Conservation (phyloP, 64 coral and sea anemone species). For the Porites lutea region DNA sequence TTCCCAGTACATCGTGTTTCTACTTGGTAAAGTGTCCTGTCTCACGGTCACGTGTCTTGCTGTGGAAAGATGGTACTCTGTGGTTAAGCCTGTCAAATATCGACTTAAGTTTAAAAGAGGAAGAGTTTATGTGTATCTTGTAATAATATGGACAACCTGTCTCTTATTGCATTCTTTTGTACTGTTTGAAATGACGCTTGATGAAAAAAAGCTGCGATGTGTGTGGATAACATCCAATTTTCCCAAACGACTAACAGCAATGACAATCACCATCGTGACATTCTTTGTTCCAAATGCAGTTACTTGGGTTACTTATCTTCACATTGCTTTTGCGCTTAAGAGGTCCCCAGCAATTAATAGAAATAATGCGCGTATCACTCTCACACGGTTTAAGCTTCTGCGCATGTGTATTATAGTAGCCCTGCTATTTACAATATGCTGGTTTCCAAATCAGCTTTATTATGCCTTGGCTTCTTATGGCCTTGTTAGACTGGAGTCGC, state of each 20-base stretch:
- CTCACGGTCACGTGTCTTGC: constrained; percentile 71
- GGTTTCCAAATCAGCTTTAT: constrained; percentile 77
- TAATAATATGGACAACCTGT: constrained; percentile 52
- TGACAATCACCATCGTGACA: constrained; percentile 37
- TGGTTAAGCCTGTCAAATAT: constrained; percentile 58
- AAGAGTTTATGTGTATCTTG: constrained; percentile 25
- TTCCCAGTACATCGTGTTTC: constrained; percentile 62
- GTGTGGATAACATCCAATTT: no score
- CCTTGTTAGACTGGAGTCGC: constrained; percentile 45
- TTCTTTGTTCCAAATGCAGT: constrained; percentile 72
- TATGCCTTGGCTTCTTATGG: constrained; percentile 51
- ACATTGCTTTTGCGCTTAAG: constrained; percentile 36
- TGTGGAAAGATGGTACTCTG: constrained; percentile 76
- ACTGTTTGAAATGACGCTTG: constrained; percentile 26
- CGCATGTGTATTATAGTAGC: constrained; percentile 75
- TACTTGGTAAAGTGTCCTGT: constrained; percentile 56
- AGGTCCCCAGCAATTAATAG: not conserved
- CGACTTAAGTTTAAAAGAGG: constrained; percentile 44
- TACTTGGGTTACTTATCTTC: constrained; percentile 61
- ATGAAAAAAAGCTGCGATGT: no score
- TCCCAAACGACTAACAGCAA: no score
- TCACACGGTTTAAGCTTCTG: constrained; percentile 46
- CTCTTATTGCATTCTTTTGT: constrained; percentile 55
- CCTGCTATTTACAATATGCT: constrained; percentile 67
- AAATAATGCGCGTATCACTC: constrained; percentile 13